Conservation (phyloP, 2,888 invertebrate species). For the Eustalomyia histrio region DNA sequence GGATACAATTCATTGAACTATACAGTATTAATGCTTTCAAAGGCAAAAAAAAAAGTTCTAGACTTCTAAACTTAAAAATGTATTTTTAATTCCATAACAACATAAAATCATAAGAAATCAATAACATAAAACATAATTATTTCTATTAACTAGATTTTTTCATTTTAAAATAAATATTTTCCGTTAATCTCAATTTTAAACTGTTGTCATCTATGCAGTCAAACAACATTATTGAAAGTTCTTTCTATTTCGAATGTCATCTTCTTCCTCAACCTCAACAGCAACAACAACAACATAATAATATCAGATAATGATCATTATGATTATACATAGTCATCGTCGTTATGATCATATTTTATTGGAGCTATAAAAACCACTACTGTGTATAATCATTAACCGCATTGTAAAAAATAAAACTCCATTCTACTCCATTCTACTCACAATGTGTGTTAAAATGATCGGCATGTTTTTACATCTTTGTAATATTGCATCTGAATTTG, state of each 20-base stretch:
- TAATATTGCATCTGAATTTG: slow-evolving; percentile 14
- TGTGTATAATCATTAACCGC: slow-evolving; percentile 58
- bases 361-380: slow-evolving; percentile 12
- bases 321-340: slow-evolving; percentile 9
- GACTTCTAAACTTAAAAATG: too few species aligned
- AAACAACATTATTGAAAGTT: slow-evolving; percentile 49
- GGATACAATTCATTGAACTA: too few species aligned
- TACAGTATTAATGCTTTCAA: too few species aligned
- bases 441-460: slow-evolving; percentile 11
- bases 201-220: slow-evolving; percentile 36
- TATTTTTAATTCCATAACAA: too few species aligned
- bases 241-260: slow-evolving; percentile 39
- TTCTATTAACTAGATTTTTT: neutral
- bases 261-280: slow-evolving; percentile 25
- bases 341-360: slow-evolving; percentile 23
- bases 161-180: neutral
- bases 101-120: too few species aligned
- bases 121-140: too few species aligned
- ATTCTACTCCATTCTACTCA: slow-evolving; percentile 20
- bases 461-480: slow-evolving; percentile 12
- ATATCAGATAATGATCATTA: neutral
- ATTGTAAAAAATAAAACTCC: slow-evolving; percentile 14
- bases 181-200: neutral
- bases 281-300: too few species aligned
- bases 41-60: too few species aligned